Conservation (phyloP, 2,113 vertebrate species). For the Etia nguti region DNA sequence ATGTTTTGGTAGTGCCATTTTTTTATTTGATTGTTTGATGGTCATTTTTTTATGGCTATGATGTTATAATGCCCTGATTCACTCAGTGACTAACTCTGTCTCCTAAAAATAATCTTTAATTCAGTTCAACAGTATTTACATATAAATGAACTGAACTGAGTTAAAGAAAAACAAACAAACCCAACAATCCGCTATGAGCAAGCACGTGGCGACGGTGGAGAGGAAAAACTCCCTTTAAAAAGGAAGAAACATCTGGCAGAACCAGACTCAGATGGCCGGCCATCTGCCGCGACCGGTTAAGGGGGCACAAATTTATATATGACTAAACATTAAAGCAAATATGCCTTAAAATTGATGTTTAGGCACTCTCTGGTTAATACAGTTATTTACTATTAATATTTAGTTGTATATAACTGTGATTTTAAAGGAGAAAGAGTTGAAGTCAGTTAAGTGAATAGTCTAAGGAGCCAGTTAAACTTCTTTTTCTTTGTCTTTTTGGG, state of each 20-base stretch:
- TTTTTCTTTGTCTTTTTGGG: not conserved
- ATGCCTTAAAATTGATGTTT: not conserved
- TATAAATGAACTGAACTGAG: not conserved
- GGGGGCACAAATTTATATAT: not conserved
- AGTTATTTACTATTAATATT: not conserved
- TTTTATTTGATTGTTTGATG: not conserved
- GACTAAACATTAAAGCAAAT: not conserved
- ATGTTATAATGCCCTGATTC: not conserved
- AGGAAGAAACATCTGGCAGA: not conserved
- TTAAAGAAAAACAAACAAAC: fast-evolving
- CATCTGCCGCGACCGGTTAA: not conserved
- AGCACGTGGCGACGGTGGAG: not conserved
- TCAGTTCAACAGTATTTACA: not conserved
- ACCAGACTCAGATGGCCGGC: not conserved
- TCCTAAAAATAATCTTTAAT: not conserved
- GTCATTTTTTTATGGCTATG: not conserved
- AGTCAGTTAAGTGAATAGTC: not conserved
- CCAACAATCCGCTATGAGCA: not conserved
- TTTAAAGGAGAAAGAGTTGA: not conserved
- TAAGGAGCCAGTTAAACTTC: not conserved
- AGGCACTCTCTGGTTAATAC: not conserved
- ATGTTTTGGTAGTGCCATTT: not conserved
- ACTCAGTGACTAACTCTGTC: not conserved
- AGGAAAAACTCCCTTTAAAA: not conserved
- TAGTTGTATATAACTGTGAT: not conserved